Base-by-base conservation (phyloP, 2,113 vertebrate genomes). In the Callorhinus ursinus region DNA sequence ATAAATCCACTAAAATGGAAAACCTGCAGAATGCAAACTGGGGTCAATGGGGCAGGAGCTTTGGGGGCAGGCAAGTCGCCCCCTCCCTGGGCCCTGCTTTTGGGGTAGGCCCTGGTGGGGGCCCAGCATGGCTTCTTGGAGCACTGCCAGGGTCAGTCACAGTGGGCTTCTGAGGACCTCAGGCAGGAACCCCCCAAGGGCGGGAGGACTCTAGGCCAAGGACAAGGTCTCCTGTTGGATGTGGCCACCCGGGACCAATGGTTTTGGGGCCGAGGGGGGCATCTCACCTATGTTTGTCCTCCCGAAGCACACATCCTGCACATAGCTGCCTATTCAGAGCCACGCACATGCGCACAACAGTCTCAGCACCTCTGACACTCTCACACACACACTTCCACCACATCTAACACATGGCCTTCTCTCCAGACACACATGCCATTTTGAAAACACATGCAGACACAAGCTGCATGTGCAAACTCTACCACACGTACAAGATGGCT, bases 1-100 rank as follows among this genome's bases (percentile, higher is more conserved):
- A 46, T 97, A 98, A 98, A 96, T 98, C 93, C 97, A 98, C 98
- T 98, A 98, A 98, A 94, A 98, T 98, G 97, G 97, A 98, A 98
- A 98, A 98, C 97, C 96, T 77, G 85, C 96, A 97, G 97, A 96
- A 97, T 96, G 95, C 95, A 96, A 96, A 97, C 57, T 51, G 96
- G 90, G 94, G 77, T 55, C 81, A 36, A 13, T 76, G 88, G 76
- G 51, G 55, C 84, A 95, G 88, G 86, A 92, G 95, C 63, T 89
- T 79, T 1, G n/a, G 83, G 96, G 84, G 57, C 33, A 93, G 97
- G 97, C 97, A 98, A 98, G 96, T 55, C 94, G 90, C 97, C 97
- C 85, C 88, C 67, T 96, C 96, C 96, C 59, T 85, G 95, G 95
- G 88, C 94, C 94, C 96, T 85, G 93, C 84, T 88, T 93, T 96